Percentiles rank a stretch among this genome's conserved stretches.
phyloP scores from a whole-genome alignment of 1,140 invertebrate genomes.

The Drosophila elegans region DNA sequence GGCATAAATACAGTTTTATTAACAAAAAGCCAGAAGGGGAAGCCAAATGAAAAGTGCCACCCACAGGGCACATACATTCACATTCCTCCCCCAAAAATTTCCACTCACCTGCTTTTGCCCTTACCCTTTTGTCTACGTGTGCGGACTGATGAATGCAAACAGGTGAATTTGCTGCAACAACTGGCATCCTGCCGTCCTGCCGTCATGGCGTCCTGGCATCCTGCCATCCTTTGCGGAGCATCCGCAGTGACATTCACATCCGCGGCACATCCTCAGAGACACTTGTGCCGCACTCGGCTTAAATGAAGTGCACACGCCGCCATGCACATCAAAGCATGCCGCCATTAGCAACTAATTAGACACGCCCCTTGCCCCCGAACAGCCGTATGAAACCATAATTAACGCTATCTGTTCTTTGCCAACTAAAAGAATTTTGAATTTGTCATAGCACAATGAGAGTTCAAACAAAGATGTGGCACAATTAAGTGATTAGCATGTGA shows the following conservation, averaged over 20 bases:
- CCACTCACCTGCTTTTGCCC: conserved; percentile 10
- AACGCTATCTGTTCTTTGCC: conserved; percentile 60
- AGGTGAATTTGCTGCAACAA: conserved; percentile 53
- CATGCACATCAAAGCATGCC: conserved; percentile 75
- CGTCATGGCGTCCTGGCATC: background rate
- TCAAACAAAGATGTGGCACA: conserved; percentile 29
- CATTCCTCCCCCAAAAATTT: background rate
- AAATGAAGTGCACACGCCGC: conserved; percentile 80
- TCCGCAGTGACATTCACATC: conserved; percentile 34
- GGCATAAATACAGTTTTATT: conserved; percentile 81
- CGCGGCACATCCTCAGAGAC: conserved; percentile 69
- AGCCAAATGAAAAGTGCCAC: conserved; percentile 60
- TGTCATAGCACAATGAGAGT: conserved; percentile 12
- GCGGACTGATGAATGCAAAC: conserved; percentile 75
- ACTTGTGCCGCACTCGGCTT: conserved; percentile 78
- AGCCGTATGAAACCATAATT: conserved; percentile 50
- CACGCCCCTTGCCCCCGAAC: conserved; percentile 51
- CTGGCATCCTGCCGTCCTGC: conserved; percentile 24
- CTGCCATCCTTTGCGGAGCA: conserved; percentile 19
- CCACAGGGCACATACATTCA: conserved; percentile 13
- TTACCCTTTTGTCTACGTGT: conserved; percentile 52
- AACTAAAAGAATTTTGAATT: conserved; percentile 46
- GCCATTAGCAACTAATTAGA: conserved; percentile 73
- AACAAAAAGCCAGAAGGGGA: conserved; percentile 54
- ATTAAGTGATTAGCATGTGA: conserved; percentile 4